A percentile compares a stretch with the other conserved stretches of the same genome.
Conservation (phyloP, 2,113 vertebrate species). For the Bos javanicus region DNA sequence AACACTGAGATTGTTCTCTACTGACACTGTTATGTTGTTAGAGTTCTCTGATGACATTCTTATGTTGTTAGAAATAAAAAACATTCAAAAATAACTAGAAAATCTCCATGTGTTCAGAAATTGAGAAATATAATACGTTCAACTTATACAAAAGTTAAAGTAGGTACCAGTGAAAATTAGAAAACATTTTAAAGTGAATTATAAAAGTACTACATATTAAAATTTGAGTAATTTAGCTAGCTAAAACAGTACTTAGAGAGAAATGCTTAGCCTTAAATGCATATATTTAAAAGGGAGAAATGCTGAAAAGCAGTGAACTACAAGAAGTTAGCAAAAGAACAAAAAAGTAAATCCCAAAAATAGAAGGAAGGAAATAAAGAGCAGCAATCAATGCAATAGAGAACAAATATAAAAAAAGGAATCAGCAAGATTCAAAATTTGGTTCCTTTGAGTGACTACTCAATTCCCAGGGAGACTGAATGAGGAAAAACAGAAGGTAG, state of each 20-base stretch:
- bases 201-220: neutral
- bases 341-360: neutral
- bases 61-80: neutral
- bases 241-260: neutral
- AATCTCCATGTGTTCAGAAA: neutral
- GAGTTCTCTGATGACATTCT: neutral
- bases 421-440: neutral
- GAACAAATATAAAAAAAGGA: neutral
- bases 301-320: neutral
- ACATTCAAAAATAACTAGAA: neutral
- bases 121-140: neutral
- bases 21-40: neutral
- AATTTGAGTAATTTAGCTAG: neutral
- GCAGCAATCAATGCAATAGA: neutral
- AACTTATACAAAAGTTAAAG: neutral
- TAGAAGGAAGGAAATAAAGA: neutral
- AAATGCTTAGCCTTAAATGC: constrained; percentile 3
- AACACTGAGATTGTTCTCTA: neutral
- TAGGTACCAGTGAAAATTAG: neutral
- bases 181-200: neutral
- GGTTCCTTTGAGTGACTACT: neutral
- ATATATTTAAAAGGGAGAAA: neutral
- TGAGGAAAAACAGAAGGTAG: neutral
- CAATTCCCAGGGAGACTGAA: neutral
- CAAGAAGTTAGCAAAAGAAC: neutral